These are phyloP conservation scores for Buphagus erythrorhynchus DNA, from an alignment of 2,797 vertebrate species.

Conservation along the genomic window DNA sequence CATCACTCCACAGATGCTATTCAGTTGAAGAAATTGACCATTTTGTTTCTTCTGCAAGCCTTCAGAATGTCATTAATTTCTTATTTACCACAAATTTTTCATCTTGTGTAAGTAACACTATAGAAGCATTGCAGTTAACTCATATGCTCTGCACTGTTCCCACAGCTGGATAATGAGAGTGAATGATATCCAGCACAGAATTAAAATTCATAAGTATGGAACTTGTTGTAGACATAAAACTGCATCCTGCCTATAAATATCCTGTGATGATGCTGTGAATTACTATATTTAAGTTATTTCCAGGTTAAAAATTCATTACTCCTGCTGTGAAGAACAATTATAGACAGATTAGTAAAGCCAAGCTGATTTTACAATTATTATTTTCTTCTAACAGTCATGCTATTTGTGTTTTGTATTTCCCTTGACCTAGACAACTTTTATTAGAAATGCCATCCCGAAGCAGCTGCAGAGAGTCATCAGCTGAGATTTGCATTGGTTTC, in stretches of 20 bases:
- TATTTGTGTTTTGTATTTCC: conserved; percentile 1
- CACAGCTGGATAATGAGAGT: conserved; percentile 48
- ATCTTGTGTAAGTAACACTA: neutral
- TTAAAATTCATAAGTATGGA: conserved; percentile 18
- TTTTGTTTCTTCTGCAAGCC: conserved; percentile 12
- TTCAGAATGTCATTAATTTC: conserved; percentile 41
- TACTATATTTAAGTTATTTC: conserved; percentile 12
- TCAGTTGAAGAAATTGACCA: conserved; percentile 16
- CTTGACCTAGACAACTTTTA: neutral
- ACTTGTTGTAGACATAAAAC: conserved; percentile 12
- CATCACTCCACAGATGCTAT: neutral
- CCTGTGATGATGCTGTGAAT: neutral
- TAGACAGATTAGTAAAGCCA: conserved; percentile 6
- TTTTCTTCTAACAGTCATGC: conserved; percentile 1
- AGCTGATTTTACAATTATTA: conserved; percentile 41
- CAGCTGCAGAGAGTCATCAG: conserved; percentile 6
- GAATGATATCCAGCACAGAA: conserved; percentile 15
- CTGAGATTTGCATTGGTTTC: neutral
- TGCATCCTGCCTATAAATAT: conserved; percentile 23
- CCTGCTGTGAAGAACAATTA: neutral
- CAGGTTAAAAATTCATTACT: conserved; percentile 33
- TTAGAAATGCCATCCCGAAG: neutral
- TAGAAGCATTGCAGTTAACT: neutral
- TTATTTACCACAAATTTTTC: conserved; percentile 14
- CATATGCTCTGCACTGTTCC: neutral